Base-by-base conservation (phyloP, 64 coral and sea anemone species). In the Stichodactyla helianthus region DNA sequence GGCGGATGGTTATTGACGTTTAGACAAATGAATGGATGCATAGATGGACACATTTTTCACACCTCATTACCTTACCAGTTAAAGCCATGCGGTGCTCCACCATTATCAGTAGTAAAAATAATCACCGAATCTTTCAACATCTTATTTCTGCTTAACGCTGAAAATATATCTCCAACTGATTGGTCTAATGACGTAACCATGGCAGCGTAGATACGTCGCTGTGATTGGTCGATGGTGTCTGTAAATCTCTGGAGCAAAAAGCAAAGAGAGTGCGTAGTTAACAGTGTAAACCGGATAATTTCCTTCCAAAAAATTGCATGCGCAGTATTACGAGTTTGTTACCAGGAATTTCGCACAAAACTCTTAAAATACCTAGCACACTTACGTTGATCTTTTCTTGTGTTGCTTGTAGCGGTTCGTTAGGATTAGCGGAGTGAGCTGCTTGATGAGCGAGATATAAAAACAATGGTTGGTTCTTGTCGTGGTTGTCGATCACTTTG, bases 41-140 rank as follows among this genome's bases (percentile, higher is more conserved):
- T 44, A 44, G 35, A 44, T 44, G 35, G 35, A 44, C 35, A 3
- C 35, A 44, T 44, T 44, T 44, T 44, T 44, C 4, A 1, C 35
- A 44, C 35, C 2, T 44, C 2, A 2, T 44, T 3, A 44, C 25
- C 89, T 90, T 85, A 93, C 94, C 94, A 93, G 59, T 96, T 96
- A 6, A 96, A 92, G 23, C 94, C 94, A 80, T 96, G 88, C 0
- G 94, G 94, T 67, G 94, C 94, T 15, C 94, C 94, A 76, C 94
- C 94, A 23, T 96, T 96, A 54, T 96, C 94, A 7, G 94, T 96
- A 15, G 94, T 89, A 31, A 96, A 96, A 35, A 96, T 86, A 35
- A 96, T 89, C 19, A 96, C 92, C 6, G 94, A 90, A 82, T 96
- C 91, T 31, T 85, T 86, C 50, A 96, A 54, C 94, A 96, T 96